These are phyloP conservation scores for Lepilemur septentrionalis DNA, from an alignment of 2,797 vertebrate genomes.

Conservation along the genomic window DNA sequence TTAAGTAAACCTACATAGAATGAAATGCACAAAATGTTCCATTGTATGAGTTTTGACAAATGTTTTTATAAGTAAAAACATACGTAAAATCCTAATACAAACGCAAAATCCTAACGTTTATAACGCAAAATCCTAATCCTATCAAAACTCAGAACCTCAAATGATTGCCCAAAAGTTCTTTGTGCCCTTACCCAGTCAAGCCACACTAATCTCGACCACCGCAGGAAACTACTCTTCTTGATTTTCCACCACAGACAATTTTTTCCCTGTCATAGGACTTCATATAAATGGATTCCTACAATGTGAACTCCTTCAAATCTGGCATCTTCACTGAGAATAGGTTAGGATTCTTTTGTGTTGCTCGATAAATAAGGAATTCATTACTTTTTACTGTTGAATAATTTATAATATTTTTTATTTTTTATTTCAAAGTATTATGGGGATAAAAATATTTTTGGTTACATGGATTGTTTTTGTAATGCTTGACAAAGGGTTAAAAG, in stretches of 20 bases:
- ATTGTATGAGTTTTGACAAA: neutral
- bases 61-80: neutral
- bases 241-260: neutral
- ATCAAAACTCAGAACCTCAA: neutral
- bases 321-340: neutral
- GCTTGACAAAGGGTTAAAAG: too few species aligned
- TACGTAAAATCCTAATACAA: too few species aligned
- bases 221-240: neutral
- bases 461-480: too few species aligned
- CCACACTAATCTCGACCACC: fast-evolving
- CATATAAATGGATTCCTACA: neutral
- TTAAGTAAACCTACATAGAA: neutral
- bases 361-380: neutral
- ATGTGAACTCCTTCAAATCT: neutral
- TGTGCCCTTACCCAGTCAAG: neutral
- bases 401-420: neutral
- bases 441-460: too few species aligned
- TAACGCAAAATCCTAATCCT: neutral
- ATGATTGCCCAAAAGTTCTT: neutral
- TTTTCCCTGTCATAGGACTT: neutral
- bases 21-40: neutral
- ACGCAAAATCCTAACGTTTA: neutral
- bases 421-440: too few species aligned
- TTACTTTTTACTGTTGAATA: neutral
- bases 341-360: neutral